Conservation (phyloP, 2,797 vertebrate species). For the Oophaga sylvatica region DNA sequence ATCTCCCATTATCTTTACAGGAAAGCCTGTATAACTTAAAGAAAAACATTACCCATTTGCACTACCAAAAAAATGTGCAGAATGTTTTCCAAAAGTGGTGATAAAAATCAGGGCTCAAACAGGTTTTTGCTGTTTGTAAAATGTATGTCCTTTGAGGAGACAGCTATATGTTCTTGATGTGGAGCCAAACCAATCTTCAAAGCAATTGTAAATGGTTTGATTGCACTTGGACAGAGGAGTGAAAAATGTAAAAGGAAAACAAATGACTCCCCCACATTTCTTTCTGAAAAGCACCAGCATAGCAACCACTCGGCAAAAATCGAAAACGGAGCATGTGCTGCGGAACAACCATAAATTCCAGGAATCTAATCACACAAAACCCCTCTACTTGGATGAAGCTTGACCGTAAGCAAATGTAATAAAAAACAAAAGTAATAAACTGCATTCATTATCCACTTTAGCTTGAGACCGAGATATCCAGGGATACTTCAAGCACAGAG, state of each 20-base stretch:
- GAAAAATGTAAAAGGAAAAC: slow-evolving; percentile 26
- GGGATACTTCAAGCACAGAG: too few relatives aligned
- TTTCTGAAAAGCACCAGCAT: slow-evolving; percentile 19
- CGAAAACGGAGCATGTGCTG: background rate
- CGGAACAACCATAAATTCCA: background rate
- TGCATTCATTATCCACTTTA: background rate
- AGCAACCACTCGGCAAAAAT: slow-evolving; percentile 9
- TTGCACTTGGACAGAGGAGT: slow-evolving; percentile 35
- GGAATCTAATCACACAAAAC: background rate
- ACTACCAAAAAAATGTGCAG: too few relatives aligned
- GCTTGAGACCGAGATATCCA: too few relatives aligned
- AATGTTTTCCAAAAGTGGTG: background rate
- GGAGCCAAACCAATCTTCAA: slow-evolving; percentile 45
- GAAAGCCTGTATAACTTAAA: too few relatives aligned
- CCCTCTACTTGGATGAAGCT: background rate
- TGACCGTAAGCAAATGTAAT: background rate
- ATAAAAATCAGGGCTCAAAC: background rate
- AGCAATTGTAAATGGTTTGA: slow-evolving; percentile 42
- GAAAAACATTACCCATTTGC: too few relatives aligned
- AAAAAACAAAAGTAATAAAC: background rate
- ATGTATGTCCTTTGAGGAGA: slow-evolving; percentile 1
- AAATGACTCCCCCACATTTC: slow-evolving; percentile 28
- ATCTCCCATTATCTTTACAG: too few relatives aligned
- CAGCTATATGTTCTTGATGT: slow-evolving; percentile 24
- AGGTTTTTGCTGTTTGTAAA: slow-evolving; percentile 17